Base-by-base conservation (phyloP, 2,113 vertebrate species). In the Strix uralensis region DNA sequence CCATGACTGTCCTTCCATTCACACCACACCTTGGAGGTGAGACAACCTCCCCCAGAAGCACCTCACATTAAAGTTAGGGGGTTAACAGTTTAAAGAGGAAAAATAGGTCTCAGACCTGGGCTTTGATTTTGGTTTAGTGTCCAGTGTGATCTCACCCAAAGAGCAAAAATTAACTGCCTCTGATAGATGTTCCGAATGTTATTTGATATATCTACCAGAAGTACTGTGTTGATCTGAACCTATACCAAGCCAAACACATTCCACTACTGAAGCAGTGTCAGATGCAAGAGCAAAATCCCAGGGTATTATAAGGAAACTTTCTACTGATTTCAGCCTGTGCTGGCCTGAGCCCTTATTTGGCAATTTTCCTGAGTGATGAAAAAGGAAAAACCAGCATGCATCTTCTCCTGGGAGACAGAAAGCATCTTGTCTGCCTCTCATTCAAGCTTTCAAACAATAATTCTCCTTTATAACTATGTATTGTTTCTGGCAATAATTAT, bases 401-500 rank as follows among this genome's bases (percentile, higher is more conserved):
- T 80, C 62, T 82, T 95, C 78, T 95, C 70, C 74, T 70, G 63
- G 81, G 70, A 95, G 74, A 87, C 66, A 80, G 81, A 95, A 92
- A 90, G 27, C 49, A 83, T 89, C 73, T 89, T 85, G 73, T 91
- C 83, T 90, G 66, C 78, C 94, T 85, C 81, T 92, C n/a, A 40
- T 91, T 94, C 78, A 75, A 80, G 23, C 8, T 91, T 89, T 91
- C 85, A 95, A 94, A 84, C 49, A 91, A 82, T 90, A 92, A 95
- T 94, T 92, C 86, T 95, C 78, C 51, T 79, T 89, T 94, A 70
- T 85, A 89, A 85, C 36, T 81, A 36, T 18, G 34, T 78, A 86
- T 89, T 91, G 78, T 97, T 97, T 94, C 95, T 96, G 94, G 94
- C 70, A 94, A 72, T 89, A 91, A 95, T 95, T 97, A 94, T 8